Conservation (phyloP, 2,888 invertebrate genomes). For the Troides helena region DNA sequence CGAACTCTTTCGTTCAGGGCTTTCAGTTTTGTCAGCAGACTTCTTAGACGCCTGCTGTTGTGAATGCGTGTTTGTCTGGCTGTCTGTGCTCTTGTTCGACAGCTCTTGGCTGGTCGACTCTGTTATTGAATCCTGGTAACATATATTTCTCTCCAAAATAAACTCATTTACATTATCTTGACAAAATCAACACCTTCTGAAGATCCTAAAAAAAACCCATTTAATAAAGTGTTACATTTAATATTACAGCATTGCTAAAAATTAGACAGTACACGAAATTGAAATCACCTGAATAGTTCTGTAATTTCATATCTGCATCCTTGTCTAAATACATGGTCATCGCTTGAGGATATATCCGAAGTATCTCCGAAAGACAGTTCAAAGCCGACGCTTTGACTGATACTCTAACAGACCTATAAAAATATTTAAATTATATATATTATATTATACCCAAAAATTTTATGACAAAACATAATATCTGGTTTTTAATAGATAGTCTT, state of each 20-base stretch:
- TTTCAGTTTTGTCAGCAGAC: conserved; percentile 63
- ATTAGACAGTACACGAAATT: background rate
- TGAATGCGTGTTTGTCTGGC: conserved; percentile 48
- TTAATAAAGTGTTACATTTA: background rate
- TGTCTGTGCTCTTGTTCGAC: conserved; percentile 63
- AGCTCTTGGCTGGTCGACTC: conserved; percentile 72
- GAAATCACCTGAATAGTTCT: conserved; percentile 65
- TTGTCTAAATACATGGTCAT: conserved; percentile 84
- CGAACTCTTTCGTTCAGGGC: conserved; percentile 64
- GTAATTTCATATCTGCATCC: conserved; percentile 68
- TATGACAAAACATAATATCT: too few species aligned
- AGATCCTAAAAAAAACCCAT: conserved; percentile 50
- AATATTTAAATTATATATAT: background rate
- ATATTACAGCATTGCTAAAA: background rate
- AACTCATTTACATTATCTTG: conserved; percentile 73
- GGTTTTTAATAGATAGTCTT: too few species aligned
- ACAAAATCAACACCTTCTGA: conserved; percentile 66
- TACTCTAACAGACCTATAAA: conserved; percentile 83
- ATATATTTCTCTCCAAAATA: conserved; percentile 71
- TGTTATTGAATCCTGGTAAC: conserved; percentile 74
- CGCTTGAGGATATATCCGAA: conserved; percentile 86
- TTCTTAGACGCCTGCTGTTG: conserved; percentile 61
- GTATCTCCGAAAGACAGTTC: conserved; percentile 87
- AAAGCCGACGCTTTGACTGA: conserved; percentile 94
- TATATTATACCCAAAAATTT: too few species aligned